Base-by-base conservation (phyloP, 2,888 invertebrate species). In the Heteromurus nitidus region DNA sequence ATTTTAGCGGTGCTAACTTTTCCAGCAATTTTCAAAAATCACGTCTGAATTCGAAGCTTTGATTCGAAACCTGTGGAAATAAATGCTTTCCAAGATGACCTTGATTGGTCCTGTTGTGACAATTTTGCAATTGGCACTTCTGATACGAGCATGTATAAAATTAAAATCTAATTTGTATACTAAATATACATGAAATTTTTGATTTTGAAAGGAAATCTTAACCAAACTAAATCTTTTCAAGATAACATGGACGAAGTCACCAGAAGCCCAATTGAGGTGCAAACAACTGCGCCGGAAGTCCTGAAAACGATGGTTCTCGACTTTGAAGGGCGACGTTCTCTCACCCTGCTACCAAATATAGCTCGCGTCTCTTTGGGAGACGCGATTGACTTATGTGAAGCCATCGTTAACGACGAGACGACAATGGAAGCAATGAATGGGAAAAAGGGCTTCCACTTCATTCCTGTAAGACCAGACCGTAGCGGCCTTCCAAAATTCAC, bases 181-280 rank as follows among this genome's bases (percentile, higher is more conserved):
- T n/a, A n/a, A n/a, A n/a, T n/a, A n/a, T n/a, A n/a, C n/a, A n/a
- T n/a, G n/a, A n/a, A n/a, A n/a, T n/a, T n/a, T n/a, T n/a, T n/a
- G n/a, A n/a, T n/a, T n/a, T n/a, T n/a, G n/a, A n/a, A n/a, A n/a
- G n/a, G n/a, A n/a, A n/a, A n/a, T n/a, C n/a, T n/a, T n/a, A n/a
- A n/a, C n/a, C n/a, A n/a, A n/a, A n/a, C n/a, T n/a, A n/a, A n/a
- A n/a, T n/a, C n/a, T n/a, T n/a, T n/a, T n/a, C n/a, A n/a, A 73
- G 73, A 62, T 73, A 30, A 73, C 13, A 73, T 73, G 74, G 65
- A 74, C 0, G 42, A 42, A 16, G 44, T 74, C 5, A 64, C 74
- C 3, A 30, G 24, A 1, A 74, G 50, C 20, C 53, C 74, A n/a
- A n/a, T 11, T 9, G 26, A 1, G 44, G 1, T 28, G 26, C 5